Percentiles rank a stretch among this genome's conserved stretches.
These are phyloP conservation scores for Pecten maximus DNA, from an alignment of 2,888 invertebrate genomes.

Conservation along the genomic window DNA sequence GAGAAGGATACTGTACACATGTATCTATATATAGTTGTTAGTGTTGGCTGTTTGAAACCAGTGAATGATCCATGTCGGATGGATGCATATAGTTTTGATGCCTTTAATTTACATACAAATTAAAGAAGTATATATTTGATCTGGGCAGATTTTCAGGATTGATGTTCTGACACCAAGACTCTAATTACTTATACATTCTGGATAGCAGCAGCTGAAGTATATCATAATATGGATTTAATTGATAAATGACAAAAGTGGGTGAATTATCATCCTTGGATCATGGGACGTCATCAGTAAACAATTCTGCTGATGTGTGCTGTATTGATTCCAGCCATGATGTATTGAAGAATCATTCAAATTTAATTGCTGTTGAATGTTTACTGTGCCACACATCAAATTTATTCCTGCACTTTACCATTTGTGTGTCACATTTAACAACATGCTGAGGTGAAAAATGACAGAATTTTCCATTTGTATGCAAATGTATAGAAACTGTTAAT, in stretches of 20 bases:
- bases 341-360: not conserved
- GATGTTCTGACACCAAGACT: not conserved
- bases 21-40: no score
- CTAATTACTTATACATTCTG: not conserved
- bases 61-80: no score
- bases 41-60: no score
- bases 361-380: not conserved
- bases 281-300: not conserved
- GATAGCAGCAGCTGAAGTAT: not conserved
- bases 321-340: not conserved
- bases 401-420: not conserved
- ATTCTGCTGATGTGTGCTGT: not conserved
- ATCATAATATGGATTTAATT: not conserved
- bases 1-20: no score
- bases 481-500: not conserved
- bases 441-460: not conserved
- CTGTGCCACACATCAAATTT: not conserved
- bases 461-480: constrained; percentile 5
- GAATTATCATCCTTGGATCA: not conserved
- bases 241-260: not conserved
- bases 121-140: no score
- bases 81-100: no score
- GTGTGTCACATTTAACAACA: not conserved
- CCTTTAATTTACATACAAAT: no score
- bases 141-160: not conserved